Base-by-base conservation (phyloP, 2,113 vertebrate species). In the Ursus arctos region DNA sequence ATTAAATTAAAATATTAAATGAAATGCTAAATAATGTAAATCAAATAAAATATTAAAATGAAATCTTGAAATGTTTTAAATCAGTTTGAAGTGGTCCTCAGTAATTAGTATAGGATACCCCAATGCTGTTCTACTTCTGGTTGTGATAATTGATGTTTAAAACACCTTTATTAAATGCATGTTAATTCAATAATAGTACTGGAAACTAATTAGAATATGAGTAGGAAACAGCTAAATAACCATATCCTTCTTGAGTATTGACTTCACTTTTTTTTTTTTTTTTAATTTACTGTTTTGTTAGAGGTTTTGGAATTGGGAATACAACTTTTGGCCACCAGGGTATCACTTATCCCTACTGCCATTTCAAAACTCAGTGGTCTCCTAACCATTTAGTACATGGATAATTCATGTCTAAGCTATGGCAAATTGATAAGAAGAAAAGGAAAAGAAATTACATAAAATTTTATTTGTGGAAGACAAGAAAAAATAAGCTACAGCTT, bases 371-470 rank as follows among this genome's bases (percentile, higher is more conserved):
- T 51, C 51, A 88, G 40, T 71, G 53, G 12, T 76, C 81, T 82
- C 7, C 18, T 65, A 65, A 76, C 18, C 49, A 83, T 55, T 0
- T 31, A 92, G 15, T 43, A 63, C 3, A 22, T 71, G 21, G 9
- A 33, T 76, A 88, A 82, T 82, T 71, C 26, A 18, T 59, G 18
- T 26, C 65, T 67, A 65, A 91, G 10, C 63, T 77, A 43, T n/a
- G 22, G 6, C 2, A 91, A 83, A 33, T 85, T 18, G 67, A 51
- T 95, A 49, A 47, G 87, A 84, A 53, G 36, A 87, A 87, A 65
- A 93, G 83, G 16, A 69, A 93, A 69, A 84, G 36, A 94, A 77
- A 61, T 40, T 55, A 67, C 7, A 19, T 40, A 82, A 95, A 94
- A 83, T 8, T 4, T 82, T 36, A 49, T 18, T 40, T 47, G 59